Percentiles rank a stretch among this genome's conserved stretches.
Conservation (phyloP, 2,113 vertebrate genomes). For the Cinclus cinclus region DNA sequence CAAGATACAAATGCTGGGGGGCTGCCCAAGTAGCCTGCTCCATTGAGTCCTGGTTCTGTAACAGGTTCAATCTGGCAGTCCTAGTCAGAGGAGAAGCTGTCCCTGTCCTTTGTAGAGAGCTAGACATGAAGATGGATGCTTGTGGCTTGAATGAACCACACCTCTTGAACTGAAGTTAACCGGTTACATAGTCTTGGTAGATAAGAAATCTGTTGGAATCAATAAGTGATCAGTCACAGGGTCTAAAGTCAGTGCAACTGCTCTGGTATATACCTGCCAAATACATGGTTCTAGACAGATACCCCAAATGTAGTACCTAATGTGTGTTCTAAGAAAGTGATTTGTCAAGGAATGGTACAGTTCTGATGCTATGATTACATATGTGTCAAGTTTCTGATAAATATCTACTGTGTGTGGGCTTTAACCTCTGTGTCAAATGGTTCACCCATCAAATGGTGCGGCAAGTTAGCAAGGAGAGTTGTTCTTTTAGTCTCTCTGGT, state of each 20-base stretch:
- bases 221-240: neutral
- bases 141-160: neutral
- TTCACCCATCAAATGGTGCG: rapidly evolving
- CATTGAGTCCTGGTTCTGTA: neutral
- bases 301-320: neutral
- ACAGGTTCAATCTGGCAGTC: rapidly evolving
- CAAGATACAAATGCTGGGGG: neutral
- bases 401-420: neutral
- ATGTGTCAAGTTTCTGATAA: neutral
- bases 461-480: neutral
- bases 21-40: neutral
- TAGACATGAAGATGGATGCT: rapidly evolving
- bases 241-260: neutral
- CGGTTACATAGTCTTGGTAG: neutral
- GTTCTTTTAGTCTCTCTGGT: neutral
- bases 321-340: neutral
- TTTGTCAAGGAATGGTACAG: neutral
- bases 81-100: neutral
- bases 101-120: neutral
- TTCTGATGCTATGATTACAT: neutral
- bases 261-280: neutral
- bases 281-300: neutral
- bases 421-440: neutral
- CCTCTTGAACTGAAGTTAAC: neutral
- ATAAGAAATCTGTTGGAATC: rapidly evolving